These are phyloP conservation scores for Epinephelus coioides DNA, from an alignment of 2,797 vertebrate genomes.

Conservation along the genomic window DNA sequence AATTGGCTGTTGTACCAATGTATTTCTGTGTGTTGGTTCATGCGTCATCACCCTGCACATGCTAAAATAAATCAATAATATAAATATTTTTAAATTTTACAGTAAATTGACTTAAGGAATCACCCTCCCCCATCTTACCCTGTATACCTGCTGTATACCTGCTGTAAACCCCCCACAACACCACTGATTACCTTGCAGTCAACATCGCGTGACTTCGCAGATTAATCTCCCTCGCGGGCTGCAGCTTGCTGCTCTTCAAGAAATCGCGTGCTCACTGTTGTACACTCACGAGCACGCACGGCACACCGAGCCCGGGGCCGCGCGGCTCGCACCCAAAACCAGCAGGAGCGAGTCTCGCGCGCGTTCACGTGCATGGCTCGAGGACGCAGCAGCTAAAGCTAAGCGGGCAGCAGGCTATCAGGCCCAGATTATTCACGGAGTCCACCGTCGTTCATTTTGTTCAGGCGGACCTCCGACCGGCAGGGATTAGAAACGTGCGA, in stretches of 20 bases:
- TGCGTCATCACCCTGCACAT: too few species aligned
- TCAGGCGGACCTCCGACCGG: constrained; percentile 82
- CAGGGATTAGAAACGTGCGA: constrained; percentile 81
- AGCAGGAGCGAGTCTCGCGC: constrained; percentile 44
- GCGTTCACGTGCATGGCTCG: constrained; percentile 54
- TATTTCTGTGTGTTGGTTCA: too few species aligned
- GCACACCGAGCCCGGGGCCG: constrained; percentile 49
- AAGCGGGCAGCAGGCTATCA: constrained; percentile 61
- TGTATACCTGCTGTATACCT: too few species aligned
- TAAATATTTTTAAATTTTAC: too few species aligned
- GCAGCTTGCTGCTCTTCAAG: not conserved
- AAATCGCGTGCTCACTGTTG: constrained; percentile 18
- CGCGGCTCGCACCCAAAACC: constrained; percentile 69
- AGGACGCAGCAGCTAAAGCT: constrained; percentile 76
- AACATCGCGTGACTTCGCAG: not conserved
- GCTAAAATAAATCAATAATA: too few species aligned
- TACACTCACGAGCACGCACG: constrained; percentile 62
- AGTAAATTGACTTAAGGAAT: too few species aligned
- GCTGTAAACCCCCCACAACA: too few species aligned
- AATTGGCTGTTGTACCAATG: too few species aligned
- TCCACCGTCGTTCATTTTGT: constrained; percentile 84
- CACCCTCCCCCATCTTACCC: too few species aligned
- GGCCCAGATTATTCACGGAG: constrained; percentile 77
- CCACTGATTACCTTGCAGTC: not conserved
- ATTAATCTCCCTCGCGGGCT: not conserved